phyloP scores from a whole-genome alignment of 2,888 invertebrate species.

The Latrodectus elegans region DNA sequence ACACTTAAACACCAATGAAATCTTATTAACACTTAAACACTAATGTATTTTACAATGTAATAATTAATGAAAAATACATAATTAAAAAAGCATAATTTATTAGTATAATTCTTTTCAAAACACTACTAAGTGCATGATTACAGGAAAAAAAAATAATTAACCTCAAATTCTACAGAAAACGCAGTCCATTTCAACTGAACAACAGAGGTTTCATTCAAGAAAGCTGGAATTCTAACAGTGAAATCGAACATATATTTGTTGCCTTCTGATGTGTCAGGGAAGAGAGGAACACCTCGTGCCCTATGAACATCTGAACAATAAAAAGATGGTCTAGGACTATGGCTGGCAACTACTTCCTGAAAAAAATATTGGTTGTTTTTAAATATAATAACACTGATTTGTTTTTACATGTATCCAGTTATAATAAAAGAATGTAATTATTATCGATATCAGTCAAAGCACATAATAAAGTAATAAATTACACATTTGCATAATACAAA shows the following conservation, averaged over 20 bases:
- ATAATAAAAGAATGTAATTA: too few species aligned
- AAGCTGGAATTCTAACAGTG: constrained; percentile 62
- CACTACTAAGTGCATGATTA: too few species aligned
- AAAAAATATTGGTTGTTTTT: not conserved
- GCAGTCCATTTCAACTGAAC: constrained; percentile 69
- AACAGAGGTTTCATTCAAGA: constrained; percentile 55
- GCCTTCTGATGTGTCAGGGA: constrained; percentile 68
- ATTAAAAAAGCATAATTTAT: not conserved
- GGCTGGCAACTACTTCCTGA: constrained; percentile 70
- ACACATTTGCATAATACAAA: too few species aligned
- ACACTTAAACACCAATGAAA: too few species aligned
- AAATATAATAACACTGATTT: too few species aligned
- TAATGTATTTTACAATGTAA: too few species aligned
- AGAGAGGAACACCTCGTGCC: constrained; percentile 68
- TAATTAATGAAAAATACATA: not conserved
- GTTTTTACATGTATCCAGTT: too few species aligned
- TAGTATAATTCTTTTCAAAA: not conserved
- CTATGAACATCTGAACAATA: constrained; percentile 68
- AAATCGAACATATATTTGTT: constrained; percentile 72
- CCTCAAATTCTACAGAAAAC: constrained; percentile 63
- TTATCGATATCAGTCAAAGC: too few species aligned
- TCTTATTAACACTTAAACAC: too few species aligned
- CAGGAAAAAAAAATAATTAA: constrained; percentile 1
- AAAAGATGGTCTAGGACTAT: constrained; percentile 57
- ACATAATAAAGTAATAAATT: too few species aligned